These are phyloP conservation scores for Cyprinodon brontotheroides DNA, from an alignment of 2,113 vertebrate species.

Conservation along the genomic window DNA sequence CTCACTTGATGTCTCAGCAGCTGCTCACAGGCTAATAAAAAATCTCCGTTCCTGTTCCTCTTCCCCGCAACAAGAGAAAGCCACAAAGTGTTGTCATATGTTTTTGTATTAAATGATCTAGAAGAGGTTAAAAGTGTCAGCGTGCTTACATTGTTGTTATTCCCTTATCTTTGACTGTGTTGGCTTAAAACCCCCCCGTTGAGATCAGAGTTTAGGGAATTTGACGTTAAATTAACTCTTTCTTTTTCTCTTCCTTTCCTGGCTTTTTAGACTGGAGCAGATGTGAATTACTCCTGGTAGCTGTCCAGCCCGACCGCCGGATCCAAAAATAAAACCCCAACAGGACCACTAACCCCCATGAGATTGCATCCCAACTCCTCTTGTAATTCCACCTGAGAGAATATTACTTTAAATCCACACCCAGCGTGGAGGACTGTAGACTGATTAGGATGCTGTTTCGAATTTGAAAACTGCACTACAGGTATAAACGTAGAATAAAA, in stretches of 20 bases:
- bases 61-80: constrained; percentile 23
- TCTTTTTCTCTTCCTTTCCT: constrained; percentile 47
- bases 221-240: constrained; percentile 21
- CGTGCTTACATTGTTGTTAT: constrained; percentile 22
- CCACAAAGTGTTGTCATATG: constrained; percentile 8
- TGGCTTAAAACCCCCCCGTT: constrained; percentile 20
- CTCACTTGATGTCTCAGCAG: constrained; percentile 33
- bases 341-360: constrained; percentile 88
- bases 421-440: constrained; percentile 74
- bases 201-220: neutral
- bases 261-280: constrained; percentile 87
- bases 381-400: constrained; percentile 80
- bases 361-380: constrained; percentile 84
- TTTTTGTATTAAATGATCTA: constrained; percentile 8
- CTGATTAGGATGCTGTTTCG: constrained; percentile 62
- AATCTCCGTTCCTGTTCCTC: constrained; percentile 46
- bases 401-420: constrained; percentile 55
- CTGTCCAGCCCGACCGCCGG: constrained; percentile 78
- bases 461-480: constrained; percentile 73
- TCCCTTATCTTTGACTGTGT: constrained; percentile 4
- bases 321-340: constrained; percentile 69
- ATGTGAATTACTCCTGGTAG: constrained; percentile 98
- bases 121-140: constrained; percentile 13
- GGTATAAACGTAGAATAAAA: constrained; percentile 18
- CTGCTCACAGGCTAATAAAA: constrained; percentile 46